Evolutionary conservation across 2,113 vertebrate genomes (phyloP), one percentile per base, ranked within the genome.

Genomic region (Syngnathoides biaculeatus): DNA sequence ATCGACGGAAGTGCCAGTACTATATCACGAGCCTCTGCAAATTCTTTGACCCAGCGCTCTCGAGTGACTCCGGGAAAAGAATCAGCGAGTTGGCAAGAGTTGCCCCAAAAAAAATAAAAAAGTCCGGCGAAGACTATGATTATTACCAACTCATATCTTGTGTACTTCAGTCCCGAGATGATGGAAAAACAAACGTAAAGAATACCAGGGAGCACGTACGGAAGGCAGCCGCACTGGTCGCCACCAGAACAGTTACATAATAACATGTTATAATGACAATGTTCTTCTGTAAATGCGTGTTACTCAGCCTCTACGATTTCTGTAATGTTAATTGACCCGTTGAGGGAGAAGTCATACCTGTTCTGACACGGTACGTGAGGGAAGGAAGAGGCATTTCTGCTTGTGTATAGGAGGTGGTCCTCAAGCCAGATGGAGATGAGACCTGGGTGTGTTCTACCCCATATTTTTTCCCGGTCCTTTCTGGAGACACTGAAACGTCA

Each of bases 401-500:
- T 45, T 81, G 77, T 60, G 88, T 86, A 19, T 52, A 22, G 87
- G 88, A 89, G 84, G 84, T 75, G 68, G 85, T 65, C 66, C 45
- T 52, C 24, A 79, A 59, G 50, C 73, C 78, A 67, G 77, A 74
- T 27, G 62, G 3, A 57, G 75, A 55, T 79, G 74, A 8, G 73
- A 80, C 79, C 26, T 83, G 78, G 24, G 81, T 80, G 66, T 79
- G 80, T n/a, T 89, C 77, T 22, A 72, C 63, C 24, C 81, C 82
- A 58, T 77, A 84, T 27, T 84, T 80, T 17, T 72, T 85, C 61
- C 65, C 87, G 65, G 81, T 87, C 68, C 94, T 89, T 69, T 94
- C 94, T 40, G 94, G 95, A 71, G 94, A 95, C 45, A 95, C 95
- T 97, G 81, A 8, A 39, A 79, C 63, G 17, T 79, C 15, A 67